phyloP scores from a whole-genome alignment of 2,113 vertebrate genomes.

The Oostethus manadensis region DNA sequence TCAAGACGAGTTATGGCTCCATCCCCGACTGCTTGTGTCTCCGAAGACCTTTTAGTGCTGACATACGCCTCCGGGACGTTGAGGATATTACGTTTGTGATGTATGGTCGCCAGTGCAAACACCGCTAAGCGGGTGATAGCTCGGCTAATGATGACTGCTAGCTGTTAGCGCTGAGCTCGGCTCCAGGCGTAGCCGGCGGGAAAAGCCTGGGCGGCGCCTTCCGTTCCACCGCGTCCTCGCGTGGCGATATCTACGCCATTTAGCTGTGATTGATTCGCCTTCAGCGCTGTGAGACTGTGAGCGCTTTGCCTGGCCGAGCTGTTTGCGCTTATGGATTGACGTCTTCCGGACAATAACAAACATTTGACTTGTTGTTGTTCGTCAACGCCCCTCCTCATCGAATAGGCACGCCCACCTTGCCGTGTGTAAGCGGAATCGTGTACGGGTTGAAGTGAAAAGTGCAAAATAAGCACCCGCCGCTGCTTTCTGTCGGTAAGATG shows the following conservation, averaged over 20 bases:
- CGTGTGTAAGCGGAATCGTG: not conserved
- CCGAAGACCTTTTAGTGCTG: conserved; percentile 57
- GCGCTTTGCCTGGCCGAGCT: conserved; percentile 29
- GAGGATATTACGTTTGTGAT: conserved; percentile 45
- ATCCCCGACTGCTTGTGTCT: conserved; percentile 10
- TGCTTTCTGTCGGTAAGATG: too few relatives aligned
- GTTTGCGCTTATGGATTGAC: conserved; percentile 55
- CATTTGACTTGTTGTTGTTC: conserved; percentile 9
- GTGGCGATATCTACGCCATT: conserved; percentile 60
- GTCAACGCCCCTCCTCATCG: not conserved
- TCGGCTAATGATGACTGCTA: conserved; percentile 40
- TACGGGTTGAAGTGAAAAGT: too few relatives aligned
- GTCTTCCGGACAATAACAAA: conserved; percentile 60
- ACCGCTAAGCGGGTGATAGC: conserved; percentile 38
- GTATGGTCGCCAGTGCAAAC: conserved; percentile 47
- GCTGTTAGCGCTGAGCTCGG: not conserved
- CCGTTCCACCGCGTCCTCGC: too few relatives aligned
- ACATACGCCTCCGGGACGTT: conserved; percentile 54
- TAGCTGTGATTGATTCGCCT: conserved; percentile 65
- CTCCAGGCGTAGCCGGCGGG: not conserved
- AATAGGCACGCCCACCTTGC: not conserved
- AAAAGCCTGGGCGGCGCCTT: not conserved
- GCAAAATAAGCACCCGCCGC: too few relatives aligned
- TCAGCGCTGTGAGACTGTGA: conserved; percentile 31
- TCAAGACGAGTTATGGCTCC: conserved; percentile 53